A percentile compares a stretch with the other conserved stretches of the same genome.
Evolutionary conservation across 2,888 invertebrate species (phyloP).

Genomic region (Tetrapedia diversipes): DNA sequence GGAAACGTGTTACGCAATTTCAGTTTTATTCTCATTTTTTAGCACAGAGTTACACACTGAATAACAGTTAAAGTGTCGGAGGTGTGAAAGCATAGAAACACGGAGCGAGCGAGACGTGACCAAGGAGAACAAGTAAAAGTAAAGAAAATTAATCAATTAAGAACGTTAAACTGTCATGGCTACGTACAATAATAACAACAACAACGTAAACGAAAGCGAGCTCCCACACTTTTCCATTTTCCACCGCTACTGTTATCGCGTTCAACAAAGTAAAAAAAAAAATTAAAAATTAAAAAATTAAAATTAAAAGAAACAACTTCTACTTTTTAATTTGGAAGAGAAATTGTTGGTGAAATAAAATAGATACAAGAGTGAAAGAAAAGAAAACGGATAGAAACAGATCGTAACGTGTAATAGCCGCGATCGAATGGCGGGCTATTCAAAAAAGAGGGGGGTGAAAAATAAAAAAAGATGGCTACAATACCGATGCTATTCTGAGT

Average conservation of each 20-base stretch:
- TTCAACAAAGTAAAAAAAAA: neutral
- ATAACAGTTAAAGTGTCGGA: neutral
- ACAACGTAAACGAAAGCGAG: neutral
- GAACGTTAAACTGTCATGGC: neutral
- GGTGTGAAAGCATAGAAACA: conserved; percentile 3
- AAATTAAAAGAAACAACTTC: neutral
- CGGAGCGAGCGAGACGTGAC: neutral
- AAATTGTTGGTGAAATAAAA: neutral
- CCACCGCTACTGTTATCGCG: conserved; percentile 13
- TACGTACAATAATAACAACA: neutral
- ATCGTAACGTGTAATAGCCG: conserved; percentile 21
- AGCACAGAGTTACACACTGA: conserved; percentile 1
- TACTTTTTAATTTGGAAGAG: too few relatives aligned
- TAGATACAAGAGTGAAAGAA: neutral
- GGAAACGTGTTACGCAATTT: conserved; percentile 16
- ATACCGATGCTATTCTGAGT: conserved; percentile 83
- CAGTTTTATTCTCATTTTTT: too few relatives aligned
- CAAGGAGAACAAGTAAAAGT: neutral
- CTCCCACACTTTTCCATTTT: neutral
- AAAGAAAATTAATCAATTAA: neutral
- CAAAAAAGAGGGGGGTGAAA: conserved; percentile 52
- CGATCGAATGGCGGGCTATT: conserved; percentile 22
- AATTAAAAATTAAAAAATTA: neutral
- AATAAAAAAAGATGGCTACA: conserved; percentile 80
- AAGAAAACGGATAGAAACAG: conserved; percentile 26